phyloP scores from a whole-genome alignment of 1,140 invertebrate genomes.

The Brachionus sp. region DNA sequence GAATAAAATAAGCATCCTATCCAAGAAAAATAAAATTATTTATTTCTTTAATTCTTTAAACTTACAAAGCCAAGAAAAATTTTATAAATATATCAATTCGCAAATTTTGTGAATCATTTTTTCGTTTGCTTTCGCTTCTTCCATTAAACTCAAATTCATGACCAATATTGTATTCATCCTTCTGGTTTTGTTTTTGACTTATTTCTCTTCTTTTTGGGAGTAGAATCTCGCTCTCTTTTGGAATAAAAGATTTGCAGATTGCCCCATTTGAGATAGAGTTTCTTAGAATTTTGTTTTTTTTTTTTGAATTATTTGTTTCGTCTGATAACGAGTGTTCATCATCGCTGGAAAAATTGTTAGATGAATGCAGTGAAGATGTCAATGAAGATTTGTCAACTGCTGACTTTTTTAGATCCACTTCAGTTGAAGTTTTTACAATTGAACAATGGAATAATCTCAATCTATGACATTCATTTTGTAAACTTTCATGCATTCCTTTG shows the following conservation, averaged over 20 bases:
- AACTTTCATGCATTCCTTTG: background rate
- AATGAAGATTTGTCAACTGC: background rate
- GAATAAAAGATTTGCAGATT: background rate
- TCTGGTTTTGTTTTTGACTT: background rate
- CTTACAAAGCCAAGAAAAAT: conserved; percentile 34
- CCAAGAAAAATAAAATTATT: background rate
- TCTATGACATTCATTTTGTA: background rate
- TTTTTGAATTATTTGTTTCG: background rate
- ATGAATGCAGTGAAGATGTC: background rate
- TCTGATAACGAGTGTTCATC: background rate
- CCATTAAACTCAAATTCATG: background rate
- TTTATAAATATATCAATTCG: conserved; percentile 4
- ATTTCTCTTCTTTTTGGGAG: background rate
- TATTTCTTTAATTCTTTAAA: background rate
- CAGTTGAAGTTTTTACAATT: conserved; percentile 6
- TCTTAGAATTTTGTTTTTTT: background rate
- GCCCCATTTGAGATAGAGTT: background rate
- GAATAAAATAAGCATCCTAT: conserved; percentile 17
- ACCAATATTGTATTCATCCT: background rate
- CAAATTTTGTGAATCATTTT: conserved; percentile 5
- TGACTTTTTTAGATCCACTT: background rate
- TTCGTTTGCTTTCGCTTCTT: background rate
- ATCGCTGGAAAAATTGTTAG: background rate
- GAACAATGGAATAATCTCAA: background rate
- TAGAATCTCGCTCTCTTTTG: background rate